Evolutionary conservation across 2,888 invertebrate genomes (phyloP).

Genomic region (Catocala fraxini): DNA sequence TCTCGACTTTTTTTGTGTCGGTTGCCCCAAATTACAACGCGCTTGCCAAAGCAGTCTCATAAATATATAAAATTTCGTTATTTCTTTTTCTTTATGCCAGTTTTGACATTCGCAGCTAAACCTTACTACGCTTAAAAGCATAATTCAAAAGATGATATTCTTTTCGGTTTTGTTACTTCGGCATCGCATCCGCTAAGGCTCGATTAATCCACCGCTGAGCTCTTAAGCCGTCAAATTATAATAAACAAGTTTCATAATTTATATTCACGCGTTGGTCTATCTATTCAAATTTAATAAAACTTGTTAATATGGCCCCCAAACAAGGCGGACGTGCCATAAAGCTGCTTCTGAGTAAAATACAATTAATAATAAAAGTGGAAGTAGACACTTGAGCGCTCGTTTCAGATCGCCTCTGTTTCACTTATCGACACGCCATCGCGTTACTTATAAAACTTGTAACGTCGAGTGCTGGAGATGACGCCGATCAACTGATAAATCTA

Average conservation of each 20-base stretch:
- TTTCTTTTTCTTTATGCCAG: conserved; percentile 17
- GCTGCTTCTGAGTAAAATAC: conserved; percentile 2
- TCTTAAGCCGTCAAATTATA: conserved; percentile 29
- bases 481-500: conserved; percentile 15
- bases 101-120: conserved; percentile 22
- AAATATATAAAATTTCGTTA: too few species aligned
- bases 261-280: conserved; percentile 7
- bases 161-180: conserved; percentile 30
- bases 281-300: conserved; percentile 9
- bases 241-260: conserved; percentile 24
- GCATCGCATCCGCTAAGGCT: conserved; percentile 27
- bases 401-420: conserved; percentile 31
- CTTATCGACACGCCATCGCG: conserved; percentile 27
- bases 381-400: conserved; percentile 16
- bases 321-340: conserved; percentile 5
- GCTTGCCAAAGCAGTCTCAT: too few species aligned
- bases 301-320: conserved; percentile 10
- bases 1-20: too few species aligned
- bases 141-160: conserved; percentile 38
- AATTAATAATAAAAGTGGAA: conserved; percentile 11
- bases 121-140: conserved; percentile 27
- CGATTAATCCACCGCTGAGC: conserved; percentile 30
- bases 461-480: conserved; percentile 4
- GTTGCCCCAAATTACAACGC: too few species aligned
- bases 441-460: conserved; percentile 44